These are phyloP conservation scores for Drosophila subquinaria DNA, from an alignment of 2,888 invertebrate species.

Conservation along the genomic window DNA sequence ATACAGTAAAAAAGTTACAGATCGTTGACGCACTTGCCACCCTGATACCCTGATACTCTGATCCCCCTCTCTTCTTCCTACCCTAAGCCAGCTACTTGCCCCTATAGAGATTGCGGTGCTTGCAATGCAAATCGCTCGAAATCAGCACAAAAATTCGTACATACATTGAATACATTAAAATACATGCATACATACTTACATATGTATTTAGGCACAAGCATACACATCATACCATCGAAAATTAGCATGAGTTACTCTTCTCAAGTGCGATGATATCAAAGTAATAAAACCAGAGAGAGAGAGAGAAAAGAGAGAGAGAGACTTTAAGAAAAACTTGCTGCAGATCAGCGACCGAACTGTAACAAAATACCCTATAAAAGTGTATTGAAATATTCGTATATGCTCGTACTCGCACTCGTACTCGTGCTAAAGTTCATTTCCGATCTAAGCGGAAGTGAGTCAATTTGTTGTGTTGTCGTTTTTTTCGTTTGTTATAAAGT, in stretches of 20 bases:
- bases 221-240: conserved; percentile 1
- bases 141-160: conserved; percentile 30
- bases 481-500: conserved; percentile 5
- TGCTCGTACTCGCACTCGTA: background rate
- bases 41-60: background rate
- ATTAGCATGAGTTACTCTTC: conserved; percentile 7
- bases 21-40: conserved; percentile 44
- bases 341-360: conserved; percentile 3
- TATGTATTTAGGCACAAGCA: background rate
- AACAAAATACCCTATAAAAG: conserved; percentile 2
- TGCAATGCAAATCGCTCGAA: conserved; percentile 37
- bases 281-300: background rate
- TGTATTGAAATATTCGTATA: background rate
- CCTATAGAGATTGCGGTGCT: conserved; percentile 46
- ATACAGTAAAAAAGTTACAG: conserved; percentile 21
- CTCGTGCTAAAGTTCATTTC: background rate
- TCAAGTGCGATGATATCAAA: conserved; percentile 9
- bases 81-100: conserved; percentile 38
- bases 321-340: background rate
- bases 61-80: background rate
- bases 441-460: conserved; percentile 22
- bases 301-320: background rate
- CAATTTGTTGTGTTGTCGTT: conserved; percentile 3
- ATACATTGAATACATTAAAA: conserved; percentile 6
- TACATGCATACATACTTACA: conserved; percentile 3